Percentiles rank a stretch among this genome's conserved stretches.
Evolutionary conservation across 2,797 vertebrate genomes (phyloP).

Genomic region (Orientallactaga sibirica): DNA sequence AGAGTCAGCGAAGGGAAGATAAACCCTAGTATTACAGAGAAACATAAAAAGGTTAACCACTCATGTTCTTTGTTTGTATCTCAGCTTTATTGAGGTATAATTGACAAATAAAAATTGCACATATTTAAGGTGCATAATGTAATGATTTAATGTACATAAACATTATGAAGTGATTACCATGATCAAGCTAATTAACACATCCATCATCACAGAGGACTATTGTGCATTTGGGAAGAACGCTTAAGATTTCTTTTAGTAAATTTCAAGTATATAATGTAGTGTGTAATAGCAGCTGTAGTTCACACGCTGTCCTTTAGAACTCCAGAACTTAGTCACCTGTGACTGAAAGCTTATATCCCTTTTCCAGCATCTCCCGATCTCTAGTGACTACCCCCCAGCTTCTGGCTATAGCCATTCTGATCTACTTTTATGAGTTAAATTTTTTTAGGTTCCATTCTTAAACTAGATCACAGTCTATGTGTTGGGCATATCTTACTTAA

Average conservation of each 20-base stretch:
- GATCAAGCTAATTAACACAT: not conserved
- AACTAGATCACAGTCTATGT: not conserved
- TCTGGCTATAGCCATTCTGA: not conserved
- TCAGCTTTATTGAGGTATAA: not conserved
- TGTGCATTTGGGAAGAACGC: not conserved
- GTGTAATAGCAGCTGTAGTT: not conserved
- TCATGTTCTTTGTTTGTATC: not conserved
- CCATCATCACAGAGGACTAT: not conserved
- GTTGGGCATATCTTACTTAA: not conserved
- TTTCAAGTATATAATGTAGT: not conserved
- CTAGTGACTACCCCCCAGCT: fast-evolving
- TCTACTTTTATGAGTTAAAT: not conserved
- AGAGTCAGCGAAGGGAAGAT: not conserved
- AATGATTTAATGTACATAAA: not conserved
- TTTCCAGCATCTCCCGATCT: not conserved
- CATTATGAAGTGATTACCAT: not conserved
- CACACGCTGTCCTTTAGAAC: not conserved
- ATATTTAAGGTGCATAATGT: not conserved
- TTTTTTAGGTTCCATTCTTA: not conserved
- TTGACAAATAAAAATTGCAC: not conserved
- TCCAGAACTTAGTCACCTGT: not conserved
- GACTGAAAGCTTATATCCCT: not conserved
- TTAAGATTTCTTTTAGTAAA: not conserved
- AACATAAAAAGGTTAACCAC: not conserved
- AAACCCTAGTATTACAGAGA: not conserved